These are phyloP conservation scores for Itoplectis maculator DNA, from an alignment of 2,888 invertebrate species.

Conservation along the genomic window DNA sequence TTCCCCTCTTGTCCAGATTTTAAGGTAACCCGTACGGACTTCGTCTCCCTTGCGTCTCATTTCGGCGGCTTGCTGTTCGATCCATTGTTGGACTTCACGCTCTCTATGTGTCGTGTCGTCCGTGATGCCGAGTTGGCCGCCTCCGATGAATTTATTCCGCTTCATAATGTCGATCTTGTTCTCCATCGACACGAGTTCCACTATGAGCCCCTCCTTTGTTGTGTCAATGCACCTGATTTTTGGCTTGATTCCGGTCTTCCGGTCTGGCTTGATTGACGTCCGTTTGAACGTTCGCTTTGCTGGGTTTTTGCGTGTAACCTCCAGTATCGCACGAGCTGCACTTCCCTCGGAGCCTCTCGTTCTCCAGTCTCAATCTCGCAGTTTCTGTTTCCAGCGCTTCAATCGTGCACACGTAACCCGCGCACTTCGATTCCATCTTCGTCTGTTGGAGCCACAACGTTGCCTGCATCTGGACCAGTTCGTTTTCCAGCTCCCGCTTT, in stretches of 20 bases:
- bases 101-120: background rate
- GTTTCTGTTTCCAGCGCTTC: background rate
- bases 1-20: background rate
- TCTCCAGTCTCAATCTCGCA: background rate
- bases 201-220: background rate
- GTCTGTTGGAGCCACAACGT: background rate
- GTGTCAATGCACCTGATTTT: background rate
- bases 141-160: background rate
- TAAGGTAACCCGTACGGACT: constrained; percentile 3
- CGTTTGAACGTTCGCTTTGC: background rate
- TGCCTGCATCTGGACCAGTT: background rate
- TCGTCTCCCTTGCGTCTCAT: background rate
- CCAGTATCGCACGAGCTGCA: background rate
- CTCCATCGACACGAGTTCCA: background rate
- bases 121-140: background rate
- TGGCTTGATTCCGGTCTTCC: background rate
- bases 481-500: background rate
- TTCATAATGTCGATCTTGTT: constrained; percentile 10
- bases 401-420: background rate
- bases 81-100: background rate
- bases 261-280: background rate
- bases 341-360: background rate
- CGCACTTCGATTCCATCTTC: background rate
- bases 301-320: background rate
- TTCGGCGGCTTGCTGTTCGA: background rate